Evolutionary conservation across 1,140 invertebrate species (phyloP), one percentile per base, ranked within the genome.

Genomic region (Eurosta solidaginis): DNA sequence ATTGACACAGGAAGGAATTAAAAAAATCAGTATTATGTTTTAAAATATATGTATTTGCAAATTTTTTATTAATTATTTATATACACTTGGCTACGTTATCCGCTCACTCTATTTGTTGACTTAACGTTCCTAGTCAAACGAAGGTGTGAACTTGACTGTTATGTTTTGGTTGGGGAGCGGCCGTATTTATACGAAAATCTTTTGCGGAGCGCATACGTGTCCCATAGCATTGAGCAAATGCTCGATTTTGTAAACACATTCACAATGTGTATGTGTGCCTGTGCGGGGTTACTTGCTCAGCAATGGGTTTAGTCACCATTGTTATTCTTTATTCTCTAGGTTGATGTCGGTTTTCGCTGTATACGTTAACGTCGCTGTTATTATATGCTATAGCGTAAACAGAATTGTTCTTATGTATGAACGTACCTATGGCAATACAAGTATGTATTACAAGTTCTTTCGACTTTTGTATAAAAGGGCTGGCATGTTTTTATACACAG

Each of bases 161-260:
- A 52, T 76, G 50, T 74, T 76, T 47, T 40, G 36, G 7, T 76
- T 5, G 74, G 10, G 12, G 25, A 27, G 25, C 25, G 22, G 27
- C 63, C 40, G n/a, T 78, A 78, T 78, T 78, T 78, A 78, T 78
- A 78, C 52, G 50, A 76, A 68, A 59, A 27, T 47, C 52, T 22
- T 40, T 75, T 50, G 40, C 25, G 20, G 29, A 76, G 52, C 49
- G n/a, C 42, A 59, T 12, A 59, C 22, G 36, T 42, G n/a, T 44
- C 73, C 27, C 49, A 25, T 29, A 42, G 33, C 22, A 3, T 29
- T 42, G 59, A 68, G 59, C 33, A 68, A 29, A 42, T 20, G 17
- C 33, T 68, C 59, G 9, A 10, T 42, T n/a, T 25, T n/a, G 9
- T 22, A 52, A 5, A 49, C 45, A 49, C 4, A 10, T 49, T 40